Percentiles rank a stretch among this genome's conserved stretches.
These are phyloP conservation scores for Onthophagus taurus DNA, from an alignment of 1,140 invertebrate species.

Conservation along the genomic window DNA sequence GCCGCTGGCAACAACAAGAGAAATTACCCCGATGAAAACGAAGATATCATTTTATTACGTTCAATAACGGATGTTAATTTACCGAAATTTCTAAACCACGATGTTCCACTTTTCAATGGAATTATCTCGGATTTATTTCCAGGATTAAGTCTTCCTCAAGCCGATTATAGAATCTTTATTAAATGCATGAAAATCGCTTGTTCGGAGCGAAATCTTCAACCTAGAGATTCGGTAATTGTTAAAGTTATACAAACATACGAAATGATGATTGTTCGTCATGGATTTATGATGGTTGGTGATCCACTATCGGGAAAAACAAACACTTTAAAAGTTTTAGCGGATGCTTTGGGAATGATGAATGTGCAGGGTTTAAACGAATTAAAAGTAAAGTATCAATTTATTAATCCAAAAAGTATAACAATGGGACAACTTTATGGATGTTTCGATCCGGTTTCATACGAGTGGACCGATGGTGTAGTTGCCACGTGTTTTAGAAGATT, in stretches of 20 bases:
- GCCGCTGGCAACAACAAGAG: constrained; percentile 82
- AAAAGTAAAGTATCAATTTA: constrained; percentile 62
- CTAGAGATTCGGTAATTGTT: constrained; percentile 54
- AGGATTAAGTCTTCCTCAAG: constrained; percentile 58
- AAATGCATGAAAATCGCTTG: constrained; percentile 44
- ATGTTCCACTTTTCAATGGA: constrained; percentile 82
- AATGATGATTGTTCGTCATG: constrained; percentile 78
- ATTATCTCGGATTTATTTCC: constrained; percentile 91
- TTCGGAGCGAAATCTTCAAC: constrained; percentile 60
- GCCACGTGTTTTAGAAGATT: constrained; percentile 66
- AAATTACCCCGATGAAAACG: constrained; percentile 70
- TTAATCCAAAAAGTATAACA: constrained; percentile 88
- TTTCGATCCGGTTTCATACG: constrained; percentile 82
- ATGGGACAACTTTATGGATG: constrained; percentile 85
- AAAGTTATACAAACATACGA: constrained; percentile 70
- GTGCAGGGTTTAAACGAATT: constrained; percentile 45
- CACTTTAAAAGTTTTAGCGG: constrained; percentile 55
- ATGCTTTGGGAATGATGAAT: constrained; percentile 60
- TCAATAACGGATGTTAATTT: constrained; percentile 89
- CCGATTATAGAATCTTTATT: constrained; percentile 61
- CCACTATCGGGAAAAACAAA: constrained; percentile 63
- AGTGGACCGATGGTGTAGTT: constrained; percentile 84
- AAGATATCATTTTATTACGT: constrained; percentile 66
- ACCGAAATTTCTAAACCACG: constrained; percentile 82
- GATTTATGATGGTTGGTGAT: constrained; percentile 77